Evolutionary conservation across 1,140 invertebrate genomes (phyloP), one percentile per base, ranked within the genome.

Genomic region (Hycleus phaleratus): DNA sequence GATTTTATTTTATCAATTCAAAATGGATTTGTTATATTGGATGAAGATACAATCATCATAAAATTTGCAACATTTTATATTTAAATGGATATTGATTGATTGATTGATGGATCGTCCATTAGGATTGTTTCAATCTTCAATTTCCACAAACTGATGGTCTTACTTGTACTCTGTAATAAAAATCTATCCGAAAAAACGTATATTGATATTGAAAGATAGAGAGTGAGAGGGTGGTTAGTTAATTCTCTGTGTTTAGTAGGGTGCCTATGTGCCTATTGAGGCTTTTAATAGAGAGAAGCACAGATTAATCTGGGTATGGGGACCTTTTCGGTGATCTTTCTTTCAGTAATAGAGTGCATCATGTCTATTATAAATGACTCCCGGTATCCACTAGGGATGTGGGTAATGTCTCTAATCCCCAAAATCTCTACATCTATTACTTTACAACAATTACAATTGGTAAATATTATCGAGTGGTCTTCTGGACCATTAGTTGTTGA

Each of bases 341-440:
- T 67, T 67, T 67, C 59, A 67, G 57, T 49, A 32, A 32, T 32
- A 32, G 58, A 60, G 59, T 62, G 61, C 61, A 65, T 67, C 61
- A 63, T 62, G 53, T 65, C 65, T 62, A 67, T 67, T 67, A 67
- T 67, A 59, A 64, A 65, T 63, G 65, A 67, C 62, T 67, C 56
- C 46, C 26, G 54, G 44, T 59, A 48, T 53, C 45, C 51, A 53
- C 45, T 9, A 53, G 32, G 51, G 55, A 57, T 49, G 24, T 18
- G 26, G 55, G 55, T 44, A 39, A 38, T 12, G 39, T 8, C 48
- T 24, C 40, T 32, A 32, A 32, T 32, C 32, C 32, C 32, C 32
- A 32, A 32, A 32, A 32, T 32, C 48, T 49, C 49, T 45, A 26
- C 9, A n/a, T 53, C 51, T 53, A 53, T 53, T 53, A 53, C 51